Conservation (phyloP, 23 tunicate genomes). For the Ciona savignyi region DNA sequence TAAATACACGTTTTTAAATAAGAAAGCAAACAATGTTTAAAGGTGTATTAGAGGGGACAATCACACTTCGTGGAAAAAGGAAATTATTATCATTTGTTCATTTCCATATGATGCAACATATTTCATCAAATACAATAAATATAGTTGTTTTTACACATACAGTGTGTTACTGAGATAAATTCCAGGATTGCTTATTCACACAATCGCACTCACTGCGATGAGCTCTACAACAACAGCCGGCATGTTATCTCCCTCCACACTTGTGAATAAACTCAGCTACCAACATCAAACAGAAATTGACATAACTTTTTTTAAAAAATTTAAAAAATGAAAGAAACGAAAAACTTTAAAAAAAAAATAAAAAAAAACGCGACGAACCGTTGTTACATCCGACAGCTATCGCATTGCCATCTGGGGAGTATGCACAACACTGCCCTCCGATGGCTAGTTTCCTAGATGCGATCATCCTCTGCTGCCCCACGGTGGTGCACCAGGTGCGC, state of each 20-base stretch:
- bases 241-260: background rate
- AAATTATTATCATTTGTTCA: no score
- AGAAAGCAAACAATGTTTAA: no score
- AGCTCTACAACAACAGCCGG: background rate
- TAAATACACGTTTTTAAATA: no score
- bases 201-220: no score
- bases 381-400: slow-evolving; percentile 91
- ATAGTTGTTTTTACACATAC: no score
- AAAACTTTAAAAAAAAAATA: slow-evolving; percentile 1
- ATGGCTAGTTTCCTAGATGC: slow-evolving; percentile 39
- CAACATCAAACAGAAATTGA: background rate
- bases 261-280: background rate
- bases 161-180: no score
- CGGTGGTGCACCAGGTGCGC: slow-evolving; percentile 59
- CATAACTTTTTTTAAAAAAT: background rate
- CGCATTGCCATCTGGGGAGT: slow-evolving; percentile 95
- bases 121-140: no score
- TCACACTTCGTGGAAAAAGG: no score
- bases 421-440: slow-evolving; percentile 84
- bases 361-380: slow-evolving; percentile 25
- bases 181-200: no score
- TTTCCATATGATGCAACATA: no score
- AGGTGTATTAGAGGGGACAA: no score
- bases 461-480: slow-evolving; percentile 20
- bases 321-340: background rate